phyloP scores from a whole-genome alignment of 2,888 invertebrate genomes.

The Cantharis rufa region DNA sequence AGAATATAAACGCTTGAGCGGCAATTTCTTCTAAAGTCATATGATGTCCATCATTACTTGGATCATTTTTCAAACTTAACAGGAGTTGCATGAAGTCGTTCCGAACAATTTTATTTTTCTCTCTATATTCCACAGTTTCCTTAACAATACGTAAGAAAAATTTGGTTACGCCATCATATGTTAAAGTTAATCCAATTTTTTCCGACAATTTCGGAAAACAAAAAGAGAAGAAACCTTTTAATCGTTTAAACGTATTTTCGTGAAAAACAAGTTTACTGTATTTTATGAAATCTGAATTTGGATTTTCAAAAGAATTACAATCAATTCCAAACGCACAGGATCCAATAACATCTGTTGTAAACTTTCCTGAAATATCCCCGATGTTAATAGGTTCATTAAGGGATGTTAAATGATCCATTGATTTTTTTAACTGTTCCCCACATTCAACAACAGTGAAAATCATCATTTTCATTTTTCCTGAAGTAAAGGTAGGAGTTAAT shows the following conservation, averaged over 20 bases:
- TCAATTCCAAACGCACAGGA: conserved; percentile 65
- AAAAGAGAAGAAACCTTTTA: conserved; percentile 14
- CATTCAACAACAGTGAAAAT: conserved; percentile 24
- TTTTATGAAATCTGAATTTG: conserved; percentile 57
- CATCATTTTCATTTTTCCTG: conserved; percentile 36
- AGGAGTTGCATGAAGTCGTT: conserved; percentile 62
- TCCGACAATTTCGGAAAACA: conserved; percentile 33
- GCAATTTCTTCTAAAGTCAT: conserved; percentile 25
- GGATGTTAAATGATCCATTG: conserved; percentile 4
- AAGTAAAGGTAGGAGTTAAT: conserved; percentile 33
- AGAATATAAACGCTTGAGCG: conserved; percentile 43
- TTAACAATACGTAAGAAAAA: conserved; percentile 56
- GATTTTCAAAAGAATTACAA: conserved; percentile 60
- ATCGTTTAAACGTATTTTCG: conserved; percentile 2
- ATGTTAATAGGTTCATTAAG: conserved; percentile 23
- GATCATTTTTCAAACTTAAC: conserved; percentile 36
- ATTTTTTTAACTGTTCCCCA: conserved; percentile 11
- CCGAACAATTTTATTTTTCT: conserved; percentile 51
- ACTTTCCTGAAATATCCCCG: conserved; percentile 59
- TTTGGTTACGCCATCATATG: conserved; percentile 39
- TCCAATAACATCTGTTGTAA: conserved; percentile 63
- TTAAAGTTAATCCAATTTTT: conserved; percentile 33
- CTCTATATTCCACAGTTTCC: conserved; percentile 53
- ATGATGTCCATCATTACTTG: neutral
- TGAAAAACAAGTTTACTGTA: conserved; percentile 33